A percentile compares a stretch with the other conserved stretches of the same genome.
phyloP scores from a whole-genome alignment of 1,140 invertebrate species.

The Saccostrea echinata region DNA sequence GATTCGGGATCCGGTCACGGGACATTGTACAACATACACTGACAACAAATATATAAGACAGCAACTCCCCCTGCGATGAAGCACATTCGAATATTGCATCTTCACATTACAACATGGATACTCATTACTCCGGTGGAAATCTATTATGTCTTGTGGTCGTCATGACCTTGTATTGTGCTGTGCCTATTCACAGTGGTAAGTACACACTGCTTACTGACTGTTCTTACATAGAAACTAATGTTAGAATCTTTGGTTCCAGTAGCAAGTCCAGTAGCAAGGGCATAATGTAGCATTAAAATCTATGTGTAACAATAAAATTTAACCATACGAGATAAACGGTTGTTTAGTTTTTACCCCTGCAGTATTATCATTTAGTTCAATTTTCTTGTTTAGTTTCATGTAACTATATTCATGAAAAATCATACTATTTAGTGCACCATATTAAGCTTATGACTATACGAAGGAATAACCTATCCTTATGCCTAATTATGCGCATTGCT shows the following conservation, averaged over 20 bases:
- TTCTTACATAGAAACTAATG: neutral
- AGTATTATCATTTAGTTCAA: too few species aligned
- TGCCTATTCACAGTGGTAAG: neutral
- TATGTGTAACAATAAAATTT: too few species aligned
- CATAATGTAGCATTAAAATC: neutral
- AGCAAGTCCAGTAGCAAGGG: neutral
- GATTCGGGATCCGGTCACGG: slow-evolving; percentile 19
- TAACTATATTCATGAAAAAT: neutral
- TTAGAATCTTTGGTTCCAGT: neutral
- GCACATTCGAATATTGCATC: slow-evolving; percentile 29
- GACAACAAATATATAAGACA: slow-evolving; percentile 34
- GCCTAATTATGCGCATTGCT: neutral
- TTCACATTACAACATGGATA: slow-evolving; percentile 28
- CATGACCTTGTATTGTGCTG: neutral
- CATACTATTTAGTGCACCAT: neutral
- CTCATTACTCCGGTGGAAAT: neutral
- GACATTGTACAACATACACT: slow-evolving; percentile 22
- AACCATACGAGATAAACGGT: too few species aligned
- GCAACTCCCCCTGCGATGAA: slow-evolving; percentile 8
- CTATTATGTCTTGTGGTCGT: neutral
- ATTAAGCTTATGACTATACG: neutral
- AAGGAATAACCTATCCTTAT: neutral
- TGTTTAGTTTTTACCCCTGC: too few species aligned
- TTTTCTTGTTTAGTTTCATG: neutral
- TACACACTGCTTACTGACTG: neutral